Base-by-base conservation (phyloP, 2,888 invertebrate species). In the Melanostoma scalare region DNA sequence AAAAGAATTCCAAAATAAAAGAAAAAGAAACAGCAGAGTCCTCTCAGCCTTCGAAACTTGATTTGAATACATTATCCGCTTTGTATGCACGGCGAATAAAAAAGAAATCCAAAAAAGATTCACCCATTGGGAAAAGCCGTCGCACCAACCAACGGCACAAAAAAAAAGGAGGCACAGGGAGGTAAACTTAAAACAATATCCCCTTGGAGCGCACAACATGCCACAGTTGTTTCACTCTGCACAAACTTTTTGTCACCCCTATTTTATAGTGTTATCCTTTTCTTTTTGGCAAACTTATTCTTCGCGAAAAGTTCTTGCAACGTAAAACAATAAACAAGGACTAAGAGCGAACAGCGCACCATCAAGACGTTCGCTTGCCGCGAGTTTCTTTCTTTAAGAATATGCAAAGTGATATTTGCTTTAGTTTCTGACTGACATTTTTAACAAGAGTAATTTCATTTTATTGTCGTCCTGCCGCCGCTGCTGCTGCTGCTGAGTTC, bases 1-100 rank as follows among this genome's bases (percentile, higher is more conserved):
- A 44, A 67, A 71, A 44, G 58, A 55, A 36, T 53, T 44, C 40
- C 38, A 30, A n/a, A 48, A 20, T 46, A 48, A 40, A 63, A 35
- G 8, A 46, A 40, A 31, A 44, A 53, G 36, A 75, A 33, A 63
- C 58, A 52, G 10, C n/a, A 20, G 20, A 20, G 20, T 20, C 20
- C 20, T 20, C 20, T 20, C 60, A 79, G 71, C 74, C 67, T 79
- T 75, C 71, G 74, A 79, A 84, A 79, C 84, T 75, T 71, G 84
- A 84, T 84, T 84, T 79, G 84, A 84, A 84, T 84, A 79, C 71
- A 79, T 84, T 79, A 84, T 79, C 71, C 67, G 65, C 65, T 78
- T 60, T 60, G 84, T 55, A 60, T 63, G 58, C 65, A 40, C 20
- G 20, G 20, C 20, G 20, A 20, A 53, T 10, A 20, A 40, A 46